Conservation (phyloP, 1,140 invertebrate species). For the Potamilus streckersoni region DNA sequence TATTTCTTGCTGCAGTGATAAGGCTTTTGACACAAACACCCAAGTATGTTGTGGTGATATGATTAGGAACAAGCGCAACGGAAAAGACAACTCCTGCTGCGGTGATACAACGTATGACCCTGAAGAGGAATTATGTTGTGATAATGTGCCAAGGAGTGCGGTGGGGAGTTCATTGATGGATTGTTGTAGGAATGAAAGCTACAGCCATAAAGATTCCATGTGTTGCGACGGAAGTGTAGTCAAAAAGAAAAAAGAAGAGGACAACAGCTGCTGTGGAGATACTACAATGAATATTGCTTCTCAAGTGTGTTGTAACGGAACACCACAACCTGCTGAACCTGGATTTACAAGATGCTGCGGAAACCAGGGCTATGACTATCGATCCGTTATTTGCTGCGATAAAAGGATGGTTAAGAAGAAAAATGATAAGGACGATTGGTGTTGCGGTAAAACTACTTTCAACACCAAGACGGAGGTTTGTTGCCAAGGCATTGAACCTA, state of each 20-base stretch:
- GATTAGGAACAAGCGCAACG: constrained; percentile 18
- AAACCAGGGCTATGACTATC: constrained; percentile 9
- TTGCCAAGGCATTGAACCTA: constrained; percentile 20
- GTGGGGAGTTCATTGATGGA: constrained; percentile 16
- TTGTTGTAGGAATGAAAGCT: constrained; percentile 21
- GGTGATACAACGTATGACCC: constrained; percentile 25
- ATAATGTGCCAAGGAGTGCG: constrained; percentile 8
- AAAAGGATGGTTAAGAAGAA: constrained; percentile 6
- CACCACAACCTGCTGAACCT: constrained; percentile 12
- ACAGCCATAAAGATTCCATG: constrained; percentile 12
- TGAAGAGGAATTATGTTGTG: constrained; percentile 23
- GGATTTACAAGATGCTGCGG: constrained; percentile 11
- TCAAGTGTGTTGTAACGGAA: constrained; percentile 25
- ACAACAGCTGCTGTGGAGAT: constrained; percentile 25
- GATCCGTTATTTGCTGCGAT: constrained; percentile 23
- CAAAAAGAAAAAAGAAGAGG: constrained; percentile 9
- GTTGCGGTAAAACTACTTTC: constrained; percentile 30
- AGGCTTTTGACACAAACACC: constrained; percentile 20
- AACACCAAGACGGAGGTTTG: constrained; percentile 22
- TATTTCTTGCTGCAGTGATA: constrained; percentile 20
- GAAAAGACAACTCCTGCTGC: constrained; percentile 23
- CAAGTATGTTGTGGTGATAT: constrained; percentile 8
- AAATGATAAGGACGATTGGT: constrained; percentile 22
- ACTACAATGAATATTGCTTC: constrained; percentile 19
- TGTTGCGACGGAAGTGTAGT: constrained; percentile 23